Conservation (phyloP, 2,888 invertebrate genomes). For the Tortricodes alternella region DNA sequence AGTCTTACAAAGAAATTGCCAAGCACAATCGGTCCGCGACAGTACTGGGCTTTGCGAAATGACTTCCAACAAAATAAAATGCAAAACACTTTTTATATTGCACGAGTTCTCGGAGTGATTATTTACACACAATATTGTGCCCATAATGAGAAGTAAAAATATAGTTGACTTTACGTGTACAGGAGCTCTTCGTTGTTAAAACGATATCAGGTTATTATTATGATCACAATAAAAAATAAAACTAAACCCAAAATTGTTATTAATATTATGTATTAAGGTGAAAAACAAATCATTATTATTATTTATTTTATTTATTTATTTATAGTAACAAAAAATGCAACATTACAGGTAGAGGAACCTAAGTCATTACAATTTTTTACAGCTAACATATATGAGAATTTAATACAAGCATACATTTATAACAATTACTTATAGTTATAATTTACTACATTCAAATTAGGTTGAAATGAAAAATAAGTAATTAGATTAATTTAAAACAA, state of each 20-base stretch:
- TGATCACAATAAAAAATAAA: neutral
- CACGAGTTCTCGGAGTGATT: slow-evolving; percentile 13
- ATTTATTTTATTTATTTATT: too few species aligned
- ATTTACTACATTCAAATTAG: too few species aligned
- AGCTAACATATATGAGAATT: too few species aligned
- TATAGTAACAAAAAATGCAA: too few species aligned
- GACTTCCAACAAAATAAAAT: slow-evolving; percentile 32
- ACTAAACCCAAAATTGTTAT: neutral
- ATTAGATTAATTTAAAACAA: too few species aligned
- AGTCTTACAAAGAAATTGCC: slow-evolving; percentile 62
- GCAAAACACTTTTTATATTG: slow-evolving; percentile 16
- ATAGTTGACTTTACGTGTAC: neutral
- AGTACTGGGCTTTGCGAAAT: slow-evolving; percentile 26
- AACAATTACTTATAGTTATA: too few species aligned
- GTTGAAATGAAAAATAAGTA: too few species aligned
- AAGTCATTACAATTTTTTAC: too few species aligned
- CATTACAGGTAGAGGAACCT: too few species aligned
- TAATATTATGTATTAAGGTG: too few species aligned
- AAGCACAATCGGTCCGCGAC: slow-evolving; percentile 26
- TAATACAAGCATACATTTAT: too few species aligned
- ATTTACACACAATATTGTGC: slow-evolving; percentile 9
- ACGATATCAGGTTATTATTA: neutral
- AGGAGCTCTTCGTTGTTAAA: neutral
- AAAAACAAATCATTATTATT: too few species aligned
- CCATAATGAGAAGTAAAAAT: neutral